phyloP scores from a whole-genome alignment of 2,797 vertebrate species.

The Coilia nasus region DNA sequence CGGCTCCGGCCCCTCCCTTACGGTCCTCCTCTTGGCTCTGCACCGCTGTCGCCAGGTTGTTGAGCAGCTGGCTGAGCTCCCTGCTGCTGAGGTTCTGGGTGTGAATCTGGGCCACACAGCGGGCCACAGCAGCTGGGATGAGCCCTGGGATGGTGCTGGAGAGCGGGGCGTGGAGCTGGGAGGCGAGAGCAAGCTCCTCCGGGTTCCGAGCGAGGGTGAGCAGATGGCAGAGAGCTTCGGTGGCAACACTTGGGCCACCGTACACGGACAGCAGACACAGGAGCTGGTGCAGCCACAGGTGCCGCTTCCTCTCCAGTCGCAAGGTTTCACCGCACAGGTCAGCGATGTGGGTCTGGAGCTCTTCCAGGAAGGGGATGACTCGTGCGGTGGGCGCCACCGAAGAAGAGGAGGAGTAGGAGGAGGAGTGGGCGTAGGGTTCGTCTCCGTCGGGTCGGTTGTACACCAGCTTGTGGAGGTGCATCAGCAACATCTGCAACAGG shows the following conservation, averaged over 20 bases:
- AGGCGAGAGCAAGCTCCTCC: slow-evolving; percentile 87
- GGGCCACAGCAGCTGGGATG: slow-evolving; percentile 78
- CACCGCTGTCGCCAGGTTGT: slow-evolving; percentile 82
- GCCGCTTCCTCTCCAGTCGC: slow-evolving; percentile 86
- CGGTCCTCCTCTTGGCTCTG: slow-evolving; percentile 79
- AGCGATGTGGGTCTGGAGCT: slow-evolving; percentile 80
- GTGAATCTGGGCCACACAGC: slow-evolving; percentile 86
- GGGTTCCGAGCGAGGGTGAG: slow-evolving; percentile 84
- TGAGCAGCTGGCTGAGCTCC: slow-evolving; percentile 81
- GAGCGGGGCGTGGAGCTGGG: slow-evolving; percentile 83
- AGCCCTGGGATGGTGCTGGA: slow-evolving; percentile 83
- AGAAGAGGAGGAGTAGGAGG: slow-evolving; percentile 37
- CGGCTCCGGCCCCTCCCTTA: slow-evolving; percentile 51
- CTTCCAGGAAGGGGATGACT: slow-evolving; percentile 87
- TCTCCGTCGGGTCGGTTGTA: slow-evolving; percentile 76
- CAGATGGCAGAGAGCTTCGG: slow-evolving; percentile 86
- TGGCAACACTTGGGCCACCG: slow-evolving; percentile 82
- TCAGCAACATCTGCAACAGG: slow-evolving; percentile 86
- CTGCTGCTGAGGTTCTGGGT: slow-evolving; percentile 80
- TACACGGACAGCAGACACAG: slow-evolving; percentile 87
- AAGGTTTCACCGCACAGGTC: slow-evolving; percentile 88
- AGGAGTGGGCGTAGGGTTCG: slow-evolving; percentile 51
- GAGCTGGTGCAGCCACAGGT: slow-evolving; percentile 92
- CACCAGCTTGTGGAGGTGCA: slow-evolving; percentile 91
- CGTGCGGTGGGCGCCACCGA: slow-evolving; percentile 59